These are phyloP conservation scores for Drosophila sturtevanti DNA, from an alignment of 1,140 invertebrate genomes.

Conservation along the genomic window DNA sequence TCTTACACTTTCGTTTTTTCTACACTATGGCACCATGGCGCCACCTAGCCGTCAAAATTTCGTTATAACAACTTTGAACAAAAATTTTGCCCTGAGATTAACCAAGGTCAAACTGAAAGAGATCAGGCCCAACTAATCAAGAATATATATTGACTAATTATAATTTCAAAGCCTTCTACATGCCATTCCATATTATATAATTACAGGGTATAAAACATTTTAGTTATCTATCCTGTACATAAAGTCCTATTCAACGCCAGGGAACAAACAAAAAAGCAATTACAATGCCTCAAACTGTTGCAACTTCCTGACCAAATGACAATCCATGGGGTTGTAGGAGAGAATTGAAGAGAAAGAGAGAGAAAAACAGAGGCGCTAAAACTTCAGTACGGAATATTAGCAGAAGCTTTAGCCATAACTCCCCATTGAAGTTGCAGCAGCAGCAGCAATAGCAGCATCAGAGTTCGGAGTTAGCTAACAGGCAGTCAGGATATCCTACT, in stretches of 20 bases:
- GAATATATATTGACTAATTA: too few relatives aligned
- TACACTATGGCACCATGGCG: too few relatives aligned
- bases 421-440: constrained; percentile 44
- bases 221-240: not conserved
- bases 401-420: constrained; percentile 47
- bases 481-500: constrained; percentile 75
- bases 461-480: constrained; percentile 44
- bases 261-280: constrained; percentile 76
- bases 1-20: too few relatives aligned
- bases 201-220: not conserved
- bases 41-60: too few relatives aligned
- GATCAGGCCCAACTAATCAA: too few relatives aligned
- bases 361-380: constrained; percentile 72
- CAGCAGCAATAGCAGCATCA: constrained; percentile 2
- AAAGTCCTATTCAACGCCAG: constrained; percentile 40
- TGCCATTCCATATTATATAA: not conserved
- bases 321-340: not conserved
- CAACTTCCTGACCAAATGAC: constrained; percentile 73
- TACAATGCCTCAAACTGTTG: constrained; percentile 79
- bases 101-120: too few relatives aligned
- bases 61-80: too few relatives aligned
- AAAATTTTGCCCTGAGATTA: too few relatives aligned
- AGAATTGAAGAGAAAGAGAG: not conserved
- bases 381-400: constrained; percentile 70
- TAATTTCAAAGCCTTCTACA: too few relatives aligned